A percentile compares a stretch with the other conserved stretches of the same genome.
Conservation (phyloP, 2,888 invertebrate species). For the Eupsilia transversa region DNA sequence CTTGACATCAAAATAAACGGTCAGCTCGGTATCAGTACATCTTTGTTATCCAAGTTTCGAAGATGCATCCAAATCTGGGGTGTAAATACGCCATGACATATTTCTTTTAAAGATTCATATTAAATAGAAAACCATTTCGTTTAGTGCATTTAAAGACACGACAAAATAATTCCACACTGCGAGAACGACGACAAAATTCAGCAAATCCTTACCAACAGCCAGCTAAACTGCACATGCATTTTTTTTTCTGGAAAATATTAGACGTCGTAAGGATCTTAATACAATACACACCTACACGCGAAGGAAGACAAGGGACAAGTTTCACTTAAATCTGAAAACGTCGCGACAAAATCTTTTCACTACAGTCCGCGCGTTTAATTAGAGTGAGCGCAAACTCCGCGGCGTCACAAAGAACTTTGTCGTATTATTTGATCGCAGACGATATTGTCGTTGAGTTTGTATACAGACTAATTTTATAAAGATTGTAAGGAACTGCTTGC, state of each 20-base stretch:
- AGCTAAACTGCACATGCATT: constrained; percentile 24
- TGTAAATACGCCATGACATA: too few relatives aligned
- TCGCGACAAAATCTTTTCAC: constrained; percentile 77
- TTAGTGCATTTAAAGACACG: not conserved
- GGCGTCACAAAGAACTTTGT: constrained; percentile 51
- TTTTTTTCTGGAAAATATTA: constrained; percentile 61
- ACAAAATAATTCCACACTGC: constrained; percentile 29
- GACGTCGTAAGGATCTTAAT: constrained; percentile 71
- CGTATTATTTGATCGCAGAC: constrained; percentile 53
- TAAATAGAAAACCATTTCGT: not conserved
- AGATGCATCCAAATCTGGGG: not conserved
- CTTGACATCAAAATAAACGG: not conserved
- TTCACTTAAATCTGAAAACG: constrained; percentile 83
- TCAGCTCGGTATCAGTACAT: not conserved
- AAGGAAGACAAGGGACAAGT: constrained; percentile 81
- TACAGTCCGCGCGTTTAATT: constrained; percentile 59
- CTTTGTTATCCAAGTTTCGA: not conserved
- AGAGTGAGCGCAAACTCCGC: constrained; percentile 59
- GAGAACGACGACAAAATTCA: constrained; percentile 34
- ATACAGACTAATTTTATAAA: constrained; percentile 55
- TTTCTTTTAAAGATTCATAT: too few relatives aligned
- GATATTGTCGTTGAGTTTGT: constrained; percentile 54
- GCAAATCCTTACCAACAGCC: constrained; percentile 23
- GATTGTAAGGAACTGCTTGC: constrained; percentile 29
- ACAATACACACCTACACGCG: constrained; percentile 78